Percentiles rank a stretch among this genome's conserved stretches.
Conservation (phyloP, 64 coral and sea anemone species). For the Actinia equina region DNA sequence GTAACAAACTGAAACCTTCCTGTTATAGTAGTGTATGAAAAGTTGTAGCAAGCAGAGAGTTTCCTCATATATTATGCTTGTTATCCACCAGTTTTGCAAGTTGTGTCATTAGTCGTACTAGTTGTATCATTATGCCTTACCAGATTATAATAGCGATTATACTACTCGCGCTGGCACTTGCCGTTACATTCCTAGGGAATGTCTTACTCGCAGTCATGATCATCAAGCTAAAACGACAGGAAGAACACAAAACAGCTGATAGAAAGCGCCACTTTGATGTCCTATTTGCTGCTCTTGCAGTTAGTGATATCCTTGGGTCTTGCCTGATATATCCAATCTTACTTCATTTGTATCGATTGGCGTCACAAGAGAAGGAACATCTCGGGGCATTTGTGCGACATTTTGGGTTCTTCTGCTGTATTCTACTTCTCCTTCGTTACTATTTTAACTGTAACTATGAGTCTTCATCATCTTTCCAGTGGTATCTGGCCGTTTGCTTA, state of each 20-base stretch:
- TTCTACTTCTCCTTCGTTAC: neutral
- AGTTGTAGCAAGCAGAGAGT: no score
- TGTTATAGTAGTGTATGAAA: no score
- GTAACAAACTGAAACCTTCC: no score
- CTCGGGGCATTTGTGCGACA: neutral
- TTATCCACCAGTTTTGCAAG: no score
- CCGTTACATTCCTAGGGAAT: neutral
- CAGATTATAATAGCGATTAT: neutral
- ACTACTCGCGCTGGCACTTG: neutral
- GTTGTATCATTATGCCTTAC: neutral
- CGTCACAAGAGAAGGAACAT: neutral
- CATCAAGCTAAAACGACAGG: neutral
- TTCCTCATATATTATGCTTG: no score
- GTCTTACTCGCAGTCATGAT: neutral
- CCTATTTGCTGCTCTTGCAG: neutral
- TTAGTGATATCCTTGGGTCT: neutral
- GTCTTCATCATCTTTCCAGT: neutral
- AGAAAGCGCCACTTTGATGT: constrained; percentile 9
- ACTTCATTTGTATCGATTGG: neutral
- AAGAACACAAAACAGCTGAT: neutral
- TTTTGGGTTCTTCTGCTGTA: neutral
- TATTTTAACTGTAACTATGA: neutral
- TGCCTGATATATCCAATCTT: neutral
- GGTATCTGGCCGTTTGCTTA: neutral
- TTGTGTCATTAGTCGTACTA: no score